Base-by-base conservation (phyloP, 2,888 invertebrate species). In the Napeogenes inachia region DNA sequence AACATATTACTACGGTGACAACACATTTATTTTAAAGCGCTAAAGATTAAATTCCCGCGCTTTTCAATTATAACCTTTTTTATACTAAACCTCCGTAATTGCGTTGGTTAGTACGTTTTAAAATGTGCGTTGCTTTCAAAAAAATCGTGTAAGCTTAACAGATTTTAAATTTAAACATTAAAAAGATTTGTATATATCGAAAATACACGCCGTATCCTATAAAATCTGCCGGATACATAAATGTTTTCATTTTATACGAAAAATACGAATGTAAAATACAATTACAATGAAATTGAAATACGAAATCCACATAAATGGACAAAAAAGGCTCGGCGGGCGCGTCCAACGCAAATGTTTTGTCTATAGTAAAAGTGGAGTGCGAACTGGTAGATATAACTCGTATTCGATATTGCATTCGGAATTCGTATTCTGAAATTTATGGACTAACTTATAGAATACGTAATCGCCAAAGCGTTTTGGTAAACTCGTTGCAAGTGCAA, bases 71-170 rank as follows among this genome's bases (percentile, higher is more conserved):
- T 42, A 8, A 42, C 3, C 6, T 3, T 42, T 42, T 42, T 42
- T 10, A 12, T 35, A 68, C 64, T 64, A 66, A 70, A 71, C 65
- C 69, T 67, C 67, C 78, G 78, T 82, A 80, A 77, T 77, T 60
- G 60, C 57, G 57, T 60, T 54, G 60, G 45, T 60, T 54, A 33
- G 35, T 21, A 21, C 21, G 21, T 21, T 21, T 21, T 1, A 21
- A 21, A 21, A 21, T 30, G 54, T n/a, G 53, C 54, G 59, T 42
- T 53, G 45, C 50, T 59, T 30, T 10, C 8, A 38, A 38, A 38
- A 38, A 38, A 21, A 21, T 21, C 21, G 21, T 21, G 35, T 35
- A 5, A 1, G 35, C 3, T 6, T 35, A 10, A 3, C 10, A 42
- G 2, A 42, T 10, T 10, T 42, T 10, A 10, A 42, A 42, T 10